These are phyloP conservation scores for Sinohyriopsis cumingii DNA, from an alignment of 2,888 invertebrate species.

Conservation along the genomic window DNA sequence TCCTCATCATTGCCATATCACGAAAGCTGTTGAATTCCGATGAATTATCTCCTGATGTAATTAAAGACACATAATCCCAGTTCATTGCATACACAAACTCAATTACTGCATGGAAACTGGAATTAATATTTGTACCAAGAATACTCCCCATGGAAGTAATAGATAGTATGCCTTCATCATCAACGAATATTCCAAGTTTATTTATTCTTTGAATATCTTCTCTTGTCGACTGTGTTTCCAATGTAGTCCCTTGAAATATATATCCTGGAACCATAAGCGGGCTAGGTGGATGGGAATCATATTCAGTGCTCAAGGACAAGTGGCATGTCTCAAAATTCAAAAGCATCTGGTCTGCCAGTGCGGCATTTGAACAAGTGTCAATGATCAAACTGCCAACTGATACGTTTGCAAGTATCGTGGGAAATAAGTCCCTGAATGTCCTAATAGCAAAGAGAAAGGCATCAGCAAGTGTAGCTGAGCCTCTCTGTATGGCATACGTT, in stretches of 20 bases:
- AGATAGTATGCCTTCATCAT: constrained; percentile 15
- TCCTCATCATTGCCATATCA: constrained; percentile 23
- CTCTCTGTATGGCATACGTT: constrained; percentile 15
- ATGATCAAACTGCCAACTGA: constrained; percentile 47
- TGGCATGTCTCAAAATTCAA: constrained; percentile 55
- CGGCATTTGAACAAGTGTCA: constrained; percentile 51
- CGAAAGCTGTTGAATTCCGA: constrained; percentile 23
- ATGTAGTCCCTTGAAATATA: constrained; percentile 18
- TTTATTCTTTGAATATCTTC: constrained; percentile 4
- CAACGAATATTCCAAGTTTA: constrained; percentile 27
- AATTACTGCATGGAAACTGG: constrained; percentile 29
- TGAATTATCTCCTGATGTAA: constrained; percentile 31
- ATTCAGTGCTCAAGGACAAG: constrained; percentile 15
- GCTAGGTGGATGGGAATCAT: constrained; percentile 9
- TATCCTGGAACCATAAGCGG: constrained; percentile 42
- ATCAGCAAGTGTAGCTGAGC: constrained; percentile 37
- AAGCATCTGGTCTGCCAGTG: constrained; percentile 33
- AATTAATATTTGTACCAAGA: neutral
- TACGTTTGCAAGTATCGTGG: constrained; percentile 40
- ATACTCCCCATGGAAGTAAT: constrained; percentile 1
- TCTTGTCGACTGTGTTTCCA: neutral
- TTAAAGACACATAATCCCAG: constrained; percentile 46
- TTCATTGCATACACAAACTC: constrained; percentile 32
- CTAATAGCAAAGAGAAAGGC: constrained; percentile 54
- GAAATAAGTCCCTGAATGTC: constrained; percentile 40